phyloP scores from a whole-genome alignment of 2,888 invertebrate genomes.

The Julus scandinavius region DNA sequence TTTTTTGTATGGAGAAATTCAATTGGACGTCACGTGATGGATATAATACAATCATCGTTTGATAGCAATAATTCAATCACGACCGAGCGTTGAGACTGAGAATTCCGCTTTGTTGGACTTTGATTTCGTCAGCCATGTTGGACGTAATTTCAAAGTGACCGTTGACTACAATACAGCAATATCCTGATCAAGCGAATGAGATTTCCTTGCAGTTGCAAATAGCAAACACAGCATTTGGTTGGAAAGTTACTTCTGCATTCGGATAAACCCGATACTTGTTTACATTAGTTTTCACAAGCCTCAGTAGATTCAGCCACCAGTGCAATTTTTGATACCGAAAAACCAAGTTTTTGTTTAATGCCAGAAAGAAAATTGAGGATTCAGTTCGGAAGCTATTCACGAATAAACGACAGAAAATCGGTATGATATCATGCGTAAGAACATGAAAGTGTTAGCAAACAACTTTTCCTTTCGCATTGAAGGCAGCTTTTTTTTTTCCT shows the following conservation, averaged over 20 bases:
- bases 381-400: not conserved
- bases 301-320: not conserved
- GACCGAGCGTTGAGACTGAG: not conserved
- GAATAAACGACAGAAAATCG: not conserved
- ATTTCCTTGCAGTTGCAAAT: slow-evolving; percentile 1
- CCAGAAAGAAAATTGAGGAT: not conserved
- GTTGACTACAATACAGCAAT: not conserved
- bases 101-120: slow-evolving; percentile 5
- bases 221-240: not conserved
- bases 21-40: not conserved
- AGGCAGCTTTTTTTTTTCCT: not conserved
- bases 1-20: not conserved
- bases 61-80: not conserved
- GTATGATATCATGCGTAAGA: not conserved
- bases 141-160: not conserved
- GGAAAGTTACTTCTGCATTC: not conserved
- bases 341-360: not conserved
- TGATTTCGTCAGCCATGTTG: not conserved
- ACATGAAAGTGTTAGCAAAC: slow-evolving; percentile 16
- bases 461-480: not conserved
- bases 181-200: slow-evolving; percentile 29
- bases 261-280: not conserved
- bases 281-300: slow-evolving; percentile 29
- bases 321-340: not conserved
- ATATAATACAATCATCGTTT: not conserved